These are phyloP conservation scores for Rattus rattus DNA, from an alignment of 2,113 vertebrate species.

Conservation along the genomic window DNA sequence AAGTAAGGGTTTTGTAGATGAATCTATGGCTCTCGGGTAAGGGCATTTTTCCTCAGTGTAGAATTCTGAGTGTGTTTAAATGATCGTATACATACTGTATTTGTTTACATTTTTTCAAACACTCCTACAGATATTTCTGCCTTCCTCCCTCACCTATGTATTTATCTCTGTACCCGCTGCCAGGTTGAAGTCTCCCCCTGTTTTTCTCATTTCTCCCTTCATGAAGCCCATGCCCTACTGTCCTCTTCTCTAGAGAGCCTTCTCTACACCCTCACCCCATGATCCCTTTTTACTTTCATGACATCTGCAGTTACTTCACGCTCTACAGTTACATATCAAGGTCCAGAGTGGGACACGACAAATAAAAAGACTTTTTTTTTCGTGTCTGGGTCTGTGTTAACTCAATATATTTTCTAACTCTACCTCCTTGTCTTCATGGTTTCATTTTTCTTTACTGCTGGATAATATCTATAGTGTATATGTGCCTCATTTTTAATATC, in stretches of 20 bases:
- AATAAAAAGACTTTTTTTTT: neutral
- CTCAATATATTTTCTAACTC: neutral
- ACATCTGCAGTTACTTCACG: neutral
- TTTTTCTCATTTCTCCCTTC: neutral
- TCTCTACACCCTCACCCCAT: neutral
- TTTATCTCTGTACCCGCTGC: neutral
- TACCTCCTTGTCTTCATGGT: neutral
- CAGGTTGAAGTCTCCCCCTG: neutral
- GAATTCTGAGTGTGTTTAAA: neutral
- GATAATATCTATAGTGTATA: neutral
- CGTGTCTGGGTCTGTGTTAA: neutral
- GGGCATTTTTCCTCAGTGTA: neutral
- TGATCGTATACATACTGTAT: neutral
- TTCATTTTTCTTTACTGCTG: neutral
- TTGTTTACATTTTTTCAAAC: neutral
- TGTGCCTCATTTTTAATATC: neutral
- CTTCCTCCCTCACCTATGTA: neutral
- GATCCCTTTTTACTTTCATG: neutral
- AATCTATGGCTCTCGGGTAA: neutral
- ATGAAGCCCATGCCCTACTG: neutral
- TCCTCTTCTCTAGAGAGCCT: neutral
- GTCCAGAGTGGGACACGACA: neutral
- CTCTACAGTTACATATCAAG: fast-evolving
- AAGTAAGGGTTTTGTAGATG: neutral
- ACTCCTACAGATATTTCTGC: neutral